Conservation (phyloP, 2,113 vertebrate species). For the Neogale vison region DNA sequence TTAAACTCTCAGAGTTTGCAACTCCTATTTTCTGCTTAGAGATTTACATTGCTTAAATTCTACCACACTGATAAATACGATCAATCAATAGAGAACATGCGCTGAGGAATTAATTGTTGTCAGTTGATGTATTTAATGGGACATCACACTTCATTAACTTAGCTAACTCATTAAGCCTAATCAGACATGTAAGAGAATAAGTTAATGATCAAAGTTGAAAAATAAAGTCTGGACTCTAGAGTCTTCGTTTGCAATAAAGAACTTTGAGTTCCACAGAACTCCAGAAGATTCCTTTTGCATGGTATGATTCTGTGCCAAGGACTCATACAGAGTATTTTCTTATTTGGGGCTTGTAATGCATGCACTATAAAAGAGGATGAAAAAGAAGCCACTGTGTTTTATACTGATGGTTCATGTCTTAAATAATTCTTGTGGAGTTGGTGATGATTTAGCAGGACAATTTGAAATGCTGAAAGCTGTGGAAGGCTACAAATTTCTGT, state of each 20-base stretch:
- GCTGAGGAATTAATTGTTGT: constrained; percentile 73
- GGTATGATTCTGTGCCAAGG: neutral
- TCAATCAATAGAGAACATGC: constrained; percentile 52
- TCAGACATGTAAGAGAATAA: constrained; percentile 64
- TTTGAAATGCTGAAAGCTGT: neutral
- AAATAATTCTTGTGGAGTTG: neutral
- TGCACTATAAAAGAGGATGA: neutral
- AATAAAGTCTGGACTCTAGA: constrained; percentile 52
- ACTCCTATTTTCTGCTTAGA: constrained; percentile 50
- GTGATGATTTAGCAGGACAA: neutral
- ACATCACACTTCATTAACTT: constrained; percentile 71
- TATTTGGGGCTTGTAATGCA: neutral
- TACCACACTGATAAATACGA: constrained; percentile 64
- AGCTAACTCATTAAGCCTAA: constrained; percentile 63
- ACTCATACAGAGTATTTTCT: neutral
- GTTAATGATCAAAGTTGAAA: constrained; percentile 57
- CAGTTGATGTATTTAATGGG: constrained; percentile 71
- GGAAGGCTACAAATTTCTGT: neutral
- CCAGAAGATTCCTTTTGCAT: constrained; percentile 23
- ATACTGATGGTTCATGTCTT: neutral
- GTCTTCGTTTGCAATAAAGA: neutral
- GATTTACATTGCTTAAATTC: constrained; percentile 53
- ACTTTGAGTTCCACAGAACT: constrained; percentile 6
- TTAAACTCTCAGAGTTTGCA: constrained; percentile 46
- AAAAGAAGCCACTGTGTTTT: neutral